These are phyloP conservation scores for Megalops cyprinoides DNA, from an alignment of 2,797 vertebrate genomes.

Conservation along the genomic window DNA sequence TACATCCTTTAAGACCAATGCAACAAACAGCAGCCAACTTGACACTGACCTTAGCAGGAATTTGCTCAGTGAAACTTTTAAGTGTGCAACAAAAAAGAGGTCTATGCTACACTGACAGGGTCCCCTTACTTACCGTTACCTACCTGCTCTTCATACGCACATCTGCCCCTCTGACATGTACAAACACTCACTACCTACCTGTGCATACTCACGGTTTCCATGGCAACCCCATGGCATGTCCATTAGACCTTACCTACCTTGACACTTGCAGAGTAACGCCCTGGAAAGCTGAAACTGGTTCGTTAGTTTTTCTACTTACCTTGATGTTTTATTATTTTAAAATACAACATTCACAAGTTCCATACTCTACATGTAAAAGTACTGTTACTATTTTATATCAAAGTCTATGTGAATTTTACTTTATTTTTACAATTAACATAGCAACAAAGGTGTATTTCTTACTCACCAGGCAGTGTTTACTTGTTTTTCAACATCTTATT, in stretches of 20 bases:
- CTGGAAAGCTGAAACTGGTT: slow-evolving; percentile 71
- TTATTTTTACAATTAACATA: slow-evolving; percentile 70
- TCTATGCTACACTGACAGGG: slow-evolving; percentile 23
- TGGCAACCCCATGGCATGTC: slow-evolving; percentile 7
- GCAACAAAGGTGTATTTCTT: slow-evolving; percentile 83
- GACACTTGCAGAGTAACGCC: slow-evolving; percentile 45
- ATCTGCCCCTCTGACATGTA: slow-evolving; percentile 30
- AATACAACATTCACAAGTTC: slow-evolving; percentile 79
- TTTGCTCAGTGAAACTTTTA: too few species aligned
- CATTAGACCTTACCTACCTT: slow-evolving; percentile 75
- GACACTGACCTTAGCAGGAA: too few species aligned
- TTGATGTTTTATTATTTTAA: slow-evolving; percentile 72
- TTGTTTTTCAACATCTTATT: slow-evolving; percentile 86
- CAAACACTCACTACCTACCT: slow-evolving; percentile 47
- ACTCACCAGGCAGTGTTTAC: slow-evolving; percentile 85
- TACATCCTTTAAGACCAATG: too few species aligned
- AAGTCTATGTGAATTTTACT: slow-evolving; percentile 65
- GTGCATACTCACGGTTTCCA: slow-evolving; percentile 39
- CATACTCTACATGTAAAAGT: slow-evolving; percentile 63
- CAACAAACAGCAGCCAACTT: too few species aligned
- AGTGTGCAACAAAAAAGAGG: not conserved
- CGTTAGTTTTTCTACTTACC: slow-evolving; percentile 77
- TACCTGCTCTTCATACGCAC: slow-evolving; percentile 39
- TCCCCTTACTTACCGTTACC: slow-evolving; percentile 40
- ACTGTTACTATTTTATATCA: slow-evolving; percentile 64